These are phyloP conservation scores for Kryptopterus vitreolus DNA, from an alignment of 2,797 vertebrate genomes.

Conservation along the genomic window DNA sequence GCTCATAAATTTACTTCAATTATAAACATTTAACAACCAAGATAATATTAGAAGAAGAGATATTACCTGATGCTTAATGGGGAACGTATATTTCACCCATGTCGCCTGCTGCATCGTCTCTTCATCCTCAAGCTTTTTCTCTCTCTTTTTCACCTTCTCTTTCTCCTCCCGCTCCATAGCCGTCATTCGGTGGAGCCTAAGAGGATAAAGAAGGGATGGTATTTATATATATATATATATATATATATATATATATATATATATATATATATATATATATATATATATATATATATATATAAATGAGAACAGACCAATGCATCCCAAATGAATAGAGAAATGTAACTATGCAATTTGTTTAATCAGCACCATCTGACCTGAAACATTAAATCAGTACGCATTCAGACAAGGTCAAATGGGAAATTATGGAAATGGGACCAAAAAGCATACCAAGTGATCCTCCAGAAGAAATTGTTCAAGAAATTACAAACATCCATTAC, in stretches of 20 bases:
- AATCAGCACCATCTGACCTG: constrained; percentile 29
- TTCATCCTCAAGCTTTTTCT: constrained; percentile 96
- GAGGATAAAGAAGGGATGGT: too few relatives aligned
- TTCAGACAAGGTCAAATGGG: constrained; percentile 13
- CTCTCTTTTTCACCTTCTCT: constrained; percentile 94
- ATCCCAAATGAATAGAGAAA: constrained; percentile 40
- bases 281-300: too few relatives aligned
- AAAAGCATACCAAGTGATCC: background rate
- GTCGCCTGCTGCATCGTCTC: constrained; percentile 97
- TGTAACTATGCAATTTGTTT: constrained; percentile 44
- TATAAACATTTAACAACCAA: background rate
- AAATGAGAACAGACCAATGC: background rate
- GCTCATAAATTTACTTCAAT: background rate
- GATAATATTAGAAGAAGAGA: background rate
- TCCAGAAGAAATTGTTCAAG: background rate
- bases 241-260: too few relatives aligned
- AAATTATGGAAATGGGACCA: background rate
- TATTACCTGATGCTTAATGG: constrained; percentile 94
- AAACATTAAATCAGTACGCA: constrained; percentile 11
- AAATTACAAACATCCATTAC: background rate
- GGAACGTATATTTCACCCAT: constrained; percentile 98
- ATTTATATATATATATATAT: too few relatives aligned
- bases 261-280: too few relatives aligned
- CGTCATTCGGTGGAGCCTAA: constrained; percentile 93
- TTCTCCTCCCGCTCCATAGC: constrained; percentile 97